phyloP scores from a whole-genome alignment of 1,140 invertebrate genomes.

The Anagrus nilaparvatae region DNA sequence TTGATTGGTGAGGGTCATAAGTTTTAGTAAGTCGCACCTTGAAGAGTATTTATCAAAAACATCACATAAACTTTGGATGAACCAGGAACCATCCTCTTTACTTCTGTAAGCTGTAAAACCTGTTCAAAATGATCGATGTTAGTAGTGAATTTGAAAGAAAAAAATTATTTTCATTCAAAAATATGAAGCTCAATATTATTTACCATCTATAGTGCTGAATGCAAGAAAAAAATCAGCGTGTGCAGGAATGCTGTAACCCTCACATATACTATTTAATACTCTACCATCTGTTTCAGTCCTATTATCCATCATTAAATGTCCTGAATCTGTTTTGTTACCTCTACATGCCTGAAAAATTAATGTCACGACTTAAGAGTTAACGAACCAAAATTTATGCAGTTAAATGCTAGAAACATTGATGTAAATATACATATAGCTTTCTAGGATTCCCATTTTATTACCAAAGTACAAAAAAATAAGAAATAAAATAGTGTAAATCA shows the following conservation, averaged over 20 bases:
- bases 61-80: not conserved
- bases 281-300: not conserved
- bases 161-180: not conserved
- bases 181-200: not conserved
- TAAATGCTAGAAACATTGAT: no score
- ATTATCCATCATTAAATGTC: no score
- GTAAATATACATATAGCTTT: no score
- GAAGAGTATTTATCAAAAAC: not conserved
- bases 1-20: no score
- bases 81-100: not conserved
- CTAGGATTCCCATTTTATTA: no score
- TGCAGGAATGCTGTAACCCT: not conserved
- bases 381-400: constrained; percentile 1
- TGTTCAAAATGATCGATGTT: constrained; percentile 1
- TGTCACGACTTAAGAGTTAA: not conserved
- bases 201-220: not conserved
- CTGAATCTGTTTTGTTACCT: constrained; percentile 41
- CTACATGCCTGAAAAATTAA: constrained; percentile 42
- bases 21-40: no score
- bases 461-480: not conserved
- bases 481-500: not conserved
- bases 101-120: not conserved
- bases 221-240: constrained; percentile 2
- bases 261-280: not conserved
- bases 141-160: not conserved